Evolutionary conservation across 2,797 vertebrate species (phyloP), one percentile per base, ranked within the genome.

Genomic region (Petrocephalus schoutedeni): DNA sequence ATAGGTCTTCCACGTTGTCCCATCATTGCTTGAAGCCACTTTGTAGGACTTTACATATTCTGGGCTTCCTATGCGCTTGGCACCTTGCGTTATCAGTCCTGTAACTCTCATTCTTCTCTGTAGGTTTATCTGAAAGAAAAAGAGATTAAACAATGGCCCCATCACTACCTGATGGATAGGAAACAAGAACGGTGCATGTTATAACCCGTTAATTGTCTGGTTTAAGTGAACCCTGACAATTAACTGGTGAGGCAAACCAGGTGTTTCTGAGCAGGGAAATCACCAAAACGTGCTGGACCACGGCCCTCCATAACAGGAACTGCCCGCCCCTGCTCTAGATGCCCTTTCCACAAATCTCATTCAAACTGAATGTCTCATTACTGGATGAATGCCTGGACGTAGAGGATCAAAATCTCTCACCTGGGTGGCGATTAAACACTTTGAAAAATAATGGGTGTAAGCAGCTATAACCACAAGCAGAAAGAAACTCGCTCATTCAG

Each of bases 41-140:
- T 99, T 99, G 93, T 99, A 99, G 53, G 98, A 99, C 95, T 99
- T 99, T 89, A 99, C 95, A 2, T 99, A 99, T 94, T 99, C 98
- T 10, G 98, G 97, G 90, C 98, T 99, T 92, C 98, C 98, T 91
- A 99, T 98, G 89, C 98, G 97, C 93, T 99, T 99, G 92, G 98
- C 98, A 92, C 98, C 98, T 94, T 99, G 98, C 90, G 98, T 99
- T 95, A 99, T 99, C 90, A 99, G 96, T 90, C 98, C 98, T 0
- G 98, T 99, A 91, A 99, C 97, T 95, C 98, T 94, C 98, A 99
- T 99, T 94, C 96, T 98, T 94, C 96, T 98, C 94, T 98, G 98
- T 88, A 99, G 94, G 93, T 99, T 99, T 94, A 99, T 99, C 98
- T 99, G 93, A 93, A 92, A 90, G 56, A 85, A 87, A 49, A 91